phyloP scores from a whole-genome alignment of 2,113 vertebrate genomes.

The Plectropomus leopardus region DNA sequence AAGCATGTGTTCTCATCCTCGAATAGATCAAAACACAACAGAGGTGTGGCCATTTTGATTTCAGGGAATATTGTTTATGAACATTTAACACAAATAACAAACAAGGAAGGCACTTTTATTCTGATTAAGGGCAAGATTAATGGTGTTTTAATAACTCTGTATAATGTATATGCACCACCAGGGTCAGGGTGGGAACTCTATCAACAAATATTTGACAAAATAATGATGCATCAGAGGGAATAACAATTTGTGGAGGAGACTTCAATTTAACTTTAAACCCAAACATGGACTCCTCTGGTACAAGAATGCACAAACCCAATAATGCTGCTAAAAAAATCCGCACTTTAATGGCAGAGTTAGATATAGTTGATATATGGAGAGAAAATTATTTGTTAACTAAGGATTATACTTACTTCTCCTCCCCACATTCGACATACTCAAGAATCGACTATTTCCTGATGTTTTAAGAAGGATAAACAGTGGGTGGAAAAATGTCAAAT shows the following conservation, averaged over 20 bases:
- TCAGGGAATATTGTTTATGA: background rate
- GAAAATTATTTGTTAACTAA: background rate
- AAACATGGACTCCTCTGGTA: background rate
- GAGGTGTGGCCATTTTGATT: background rate
- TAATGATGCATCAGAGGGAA: too few relatives aligned
- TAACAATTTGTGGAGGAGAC: background rate
- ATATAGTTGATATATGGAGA: background rate
- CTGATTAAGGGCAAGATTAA: too few relatives aligned
- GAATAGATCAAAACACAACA: background rate
- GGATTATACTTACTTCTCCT: background rate
- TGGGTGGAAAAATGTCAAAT: background rate
- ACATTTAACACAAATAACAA: background rate
- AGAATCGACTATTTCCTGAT: conserved; percentile 6
- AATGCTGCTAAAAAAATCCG: background rate
- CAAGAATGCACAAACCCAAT: background rate
- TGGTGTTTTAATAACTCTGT: too few relatives aligned
- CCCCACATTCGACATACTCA: background rate
- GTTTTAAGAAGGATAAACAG: background rate
- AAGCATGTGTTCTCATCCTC: background rate
- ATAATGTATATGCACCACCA: too few relatives aligned
- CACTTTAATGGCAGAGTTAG: background rate
- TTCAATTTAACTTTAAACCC: background rate
- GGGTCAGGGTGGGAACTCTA: too few relatives aligned
- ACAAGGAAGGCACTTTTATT: too few relatives aligned
- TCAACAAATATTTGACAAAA: too few relatives aligned